phyloP scores from a whole-genome alignment of 2,888 invertebrate genomes.

The Ectemnius continuus region DNA sequence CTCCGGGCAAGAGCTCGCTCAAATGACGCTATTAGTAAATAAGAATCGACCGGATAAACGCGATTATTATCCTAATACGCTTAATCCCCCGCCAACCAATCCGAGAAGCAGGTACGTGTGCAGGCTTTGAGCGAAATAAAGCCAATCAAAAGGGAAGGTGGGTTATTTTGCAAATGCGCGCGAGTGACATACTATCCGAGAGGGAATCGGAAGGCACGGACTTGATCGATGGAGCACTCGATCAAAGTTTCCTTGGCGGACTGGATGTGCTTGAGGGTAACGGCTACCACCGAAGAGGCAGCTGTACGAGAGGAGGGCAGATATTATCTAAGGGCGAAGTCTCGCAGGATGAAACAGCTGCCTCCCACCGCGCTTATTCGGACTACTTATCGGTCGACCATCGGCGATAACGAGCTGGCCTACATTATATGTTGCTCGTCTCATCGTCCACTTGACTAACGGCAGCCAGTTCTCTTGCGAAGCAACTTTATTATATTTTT shows the following conservation, averaged over 20 bases:
- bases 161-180: too few relatives aligned
- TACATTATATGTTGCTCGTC: slow-evolving; percentile 3
- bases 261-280: neutral
- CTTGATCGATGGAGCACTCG: neutral
- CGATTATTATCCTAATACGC: slow-evolving; percentile 35
- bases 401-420: slow-evolving; percentile 49
- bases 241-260: neutral
- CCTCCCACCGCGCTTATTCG: slow-evolving; percentile 62
- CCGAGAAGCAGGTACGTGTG: too few relatives aligned
- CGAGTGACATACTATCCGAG: too few relatives aligned
- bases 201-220: too few relatives aligned
- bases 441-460: slow-evolving; percentile 19
- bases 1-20: slow-evolving; percentile 42
- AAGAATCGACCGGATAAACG: slow-evolving; percentile 27
- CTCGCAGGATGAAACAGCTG: slow-evolving; percentile 67
- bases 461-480: slow-evolving; percentile 20
- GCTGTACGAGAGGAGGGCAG: slow-evolving; percentile 51
- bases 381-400: slow-evolving; percentile 53
- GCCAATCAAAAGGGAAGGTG: too few relatives aligned
- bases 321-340: slow-evolving; percentile 56
- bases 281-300: slow-evolving; percentile 37
- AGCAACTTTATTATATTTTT: too few relatives aligned
- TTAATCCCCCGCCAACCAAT: slow-evolving; percentile 7
- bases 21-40: slow-evolving; percentile 51
- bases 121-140: too few relatives aligned